Percentiles rank a stretch among this genome's conserved stretches.
Conservation (phyloP, 2,113 vertebrate species). For the Ascaphus truei region DNA sequence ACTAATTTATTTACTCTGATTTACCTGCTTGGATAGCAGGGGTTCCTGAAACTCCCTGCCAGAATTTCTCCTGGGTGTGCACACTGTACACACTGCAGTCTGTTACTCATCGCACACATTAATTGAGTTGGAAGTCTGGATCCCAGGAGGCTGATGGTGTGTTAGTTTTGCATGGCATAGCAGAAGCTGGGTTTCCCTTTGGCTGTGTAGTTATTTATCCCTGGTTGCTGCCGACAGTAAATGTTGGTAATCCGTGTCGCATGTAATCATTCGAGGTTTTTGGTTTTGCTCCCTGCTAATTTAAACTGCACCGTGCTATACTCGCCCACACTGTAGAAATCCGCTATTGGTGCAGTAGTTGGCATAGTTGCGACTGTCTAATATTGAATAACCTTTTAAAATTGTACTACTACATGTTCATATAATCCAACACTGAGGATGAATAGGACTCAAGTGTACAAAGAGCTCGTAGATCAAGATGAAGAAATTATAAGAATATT, state of each 20-base stretch:
- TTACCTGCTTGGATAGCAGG: not conserved
- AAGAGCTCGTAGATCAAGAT: too few relatives aligned
- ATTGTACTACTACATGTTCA: too few relatives aligned
- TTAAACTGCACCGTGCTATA: too few relatives aligned
- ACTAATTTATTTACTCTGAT: too few relatives aligned
- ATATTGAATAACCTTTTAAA: too few relatives aligned
- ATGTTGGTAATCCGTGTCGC: constrained; percentile 27
- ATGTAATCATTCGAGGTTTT: constrained; percentile 2
- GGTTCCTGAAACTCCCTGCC: not conserved
- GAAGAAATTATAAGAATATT: too few relatives aligned
- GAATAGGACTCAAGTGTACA: too few relatives aligned
- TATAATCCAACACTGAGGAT: too few relatives aligned
- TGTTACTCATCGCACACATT: not conserved
- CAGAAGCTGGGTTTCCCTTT: not conserved
- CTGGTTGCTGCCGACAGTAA: constrained; percentile 6
- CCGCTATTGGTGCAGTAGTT: too few relatives aligned
- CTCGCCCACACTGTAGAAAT: too few relatives aligned
- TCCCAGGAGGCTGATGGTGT: constrained; percentile 25
- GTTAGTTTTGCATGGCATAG: constrained; percentile 10
- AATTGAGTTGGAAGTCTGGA: constrained; percentile 24
- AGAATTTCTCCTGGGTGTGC: not conserved
- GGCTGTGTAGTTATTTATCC: constrained; percentile 30
- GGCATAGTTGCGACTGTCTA: too few relatives aligned
- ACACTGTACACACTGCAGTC: not conserved
- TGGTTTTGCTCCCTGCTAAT: not conserved